Evolutionary conservation across 2,113 vertebrate genomes (phyloP).

Genomic region (Emberiza fucata): DNA sequence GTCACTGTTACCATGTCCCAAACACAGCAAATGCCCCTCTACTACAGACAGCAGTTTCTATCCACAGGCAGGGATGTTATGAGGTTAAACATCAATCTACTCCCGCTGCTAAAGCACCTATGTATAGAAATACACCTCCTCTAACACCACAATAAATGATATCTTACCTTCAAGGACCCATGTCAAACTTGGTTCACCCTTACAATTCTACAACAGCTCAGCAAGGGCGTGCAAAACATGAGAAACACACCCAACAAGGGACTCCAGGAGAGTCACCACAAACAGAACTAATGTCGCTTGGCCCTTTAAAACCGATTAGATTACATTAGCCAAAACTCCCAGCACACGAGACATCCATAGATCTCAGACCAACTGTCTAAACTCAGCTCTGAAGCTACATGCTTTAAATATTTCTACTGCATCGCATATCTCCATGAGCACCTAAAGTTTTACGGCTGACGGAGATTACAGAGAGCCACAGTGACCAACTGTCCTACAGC

Average conservation of each 20-base stretch:
- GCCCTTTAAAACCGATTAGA: conserved; percentile 29
- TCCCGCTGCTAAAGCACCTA: background rate
- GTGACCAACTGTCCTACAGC: background rate
- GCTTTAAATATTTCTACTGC: conserved; percentile 61
- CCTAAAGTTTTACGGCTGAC: conserved; percentile 4
- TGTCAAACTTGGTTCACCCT: background rate
- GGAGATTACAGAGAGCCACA: background rate
- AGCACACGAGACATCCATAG: conserved; percentile 27
- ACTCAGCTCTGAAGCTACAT: conserved; percentile 42
- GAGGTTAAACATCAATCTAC: background rate
- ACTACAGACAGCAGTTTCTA: background rate
- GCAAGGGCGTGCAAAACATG: background rate
- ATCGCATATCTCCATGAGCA: conserved; percentile 50
- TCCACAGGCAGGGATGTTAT: background rate
- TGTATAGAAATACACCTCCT: background rate
- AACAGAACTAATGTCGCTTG: background rate
- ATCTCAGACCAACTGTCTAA: conserved; percentile 61
- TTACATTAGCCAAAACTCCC: conserved; percentile 20
- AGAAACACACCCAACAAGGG: background rate
- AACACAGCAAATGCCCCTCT: background rate
- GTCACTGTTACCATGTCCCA: background rate
- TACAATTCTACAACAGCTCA: background rate
- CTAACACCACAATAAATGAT: background rate
- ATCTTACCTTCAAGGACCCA: background rate
- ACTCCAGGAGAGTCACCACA: background rate